Evolutionary conservation across 2,888 invertebrate species (phyloP).

Genomic region (Autographa gamma): DNA sequence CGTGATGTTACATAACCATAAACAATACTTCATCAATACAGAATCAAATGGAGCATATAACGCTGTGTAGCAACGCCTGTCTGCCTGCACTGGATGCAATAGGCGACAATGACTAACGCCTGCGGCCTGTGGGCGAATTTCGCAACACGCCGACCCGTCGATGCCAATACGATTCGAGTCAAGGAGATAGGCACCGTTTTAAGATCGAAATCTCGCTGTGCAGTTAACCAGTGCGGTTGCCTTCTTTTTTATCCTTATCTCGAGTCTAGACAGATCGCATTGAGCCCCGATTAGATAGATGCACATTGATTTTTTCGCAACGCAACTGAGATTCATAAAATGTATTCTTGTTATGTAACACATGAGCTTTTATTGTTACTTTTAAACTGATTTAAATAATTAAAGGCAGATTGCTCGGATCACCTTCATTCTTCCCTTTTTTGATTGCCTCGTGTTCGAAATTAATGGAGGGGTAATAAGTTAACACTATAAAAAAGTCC

Average conservation of each 20-base stretch:
- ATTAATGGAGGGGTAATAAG: conserved; percentile 16
- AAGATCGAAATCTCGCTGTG: conserved; percentile 75
- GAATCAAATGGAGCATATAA: conserved; percentile 58
- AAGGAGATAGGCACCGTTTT: conserved; percentile 72
- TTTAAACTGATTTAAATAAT: neutral
- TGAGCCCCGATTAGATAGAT: conserved; percentile 51
- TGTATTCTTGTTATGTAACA: conserved; percentile 18
- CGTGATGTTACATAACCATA: conserved; percentile 38
- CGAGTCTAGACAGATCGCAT: conserved; percentile 63
- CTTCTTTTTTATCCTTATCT: conserved; percentile 73
- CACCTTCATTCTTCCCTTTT: no score
- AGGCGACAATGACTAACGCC: conserved; percentile 83
- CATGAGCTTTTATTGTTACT: neutral
- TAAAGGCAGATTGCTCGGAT: no score
- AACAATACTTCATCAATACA: conserved; percentile 51
- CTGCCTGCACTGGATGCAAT: conserved; percentile 72
- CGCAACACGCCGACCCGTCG: conserved; percentile 73
- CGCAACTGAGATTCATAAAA: conserved; percentile 43
- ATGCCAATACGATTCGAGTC: conserved; percentile 81
- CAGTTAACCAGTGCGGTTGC: conserved; percentile 72
- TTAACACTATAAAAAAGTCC: conserved; percentile 41
- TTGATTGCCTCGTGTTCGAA: neutral
- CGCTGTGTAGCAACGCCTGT: conserved; percentile 58
- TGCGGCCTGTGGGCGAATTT: conserved; percentile 76
- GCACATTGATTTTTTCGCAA: conserved; percentile 54